Evolutionary conservation across 2,113 vertebrate species (phyloP), one percentile per base, ranked within the genome.

Genomic region (Rhinoderma darwinii): DNA sequence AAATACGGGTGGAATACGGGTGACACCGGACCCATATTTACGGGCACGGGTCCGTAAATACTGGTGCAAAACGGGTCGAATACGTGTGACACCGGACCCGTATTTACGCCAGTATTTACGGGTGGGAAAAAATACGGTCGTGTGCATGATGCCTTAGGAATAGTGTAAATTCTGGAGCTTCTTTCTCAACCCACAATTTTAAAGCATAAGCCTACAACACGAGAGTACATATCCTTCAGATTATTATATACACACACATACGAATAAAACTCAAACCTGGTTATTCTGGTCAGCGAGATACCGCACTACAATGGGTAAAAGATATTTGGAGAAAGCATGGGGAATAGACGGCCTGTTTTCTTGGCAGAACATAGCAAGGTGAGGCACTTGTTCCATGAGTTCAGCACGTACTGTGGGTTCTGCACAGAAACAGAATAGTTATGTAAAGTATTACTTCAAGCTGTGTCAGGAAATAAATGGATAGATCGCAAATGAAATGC

Each of bases 271-370:
- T 72, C 91, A 88, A 88, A 97, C 96, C 95, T 97, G 96, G 88
- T 97, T 97, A 89, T 97, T 97, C 90, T 96, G 95, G 89, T 97
- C 96, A 85, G 96, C 95, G 0, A 97, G 95, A 88, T 97, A 97
- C 77, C 95, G 90, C 84, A 97, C 96, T 90, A 97, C 95, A 74
- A 97, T 96, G 25, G 96, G 96, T 0, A 97, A 89, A n/a, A 97
- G 92, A 90, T 96, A 96, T 89, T 96, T 97, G 88, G 96, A 96
- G 89, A 97, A 97, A 84, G 96, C 96, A 14, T 93, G 95, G 0
- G 96, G 96, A 84, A 97, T 96, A 14, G 96, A 96, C 90, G 96
- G 96, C 84, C 95, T 93, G 89, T 96, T 97, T 91, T 97, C 96
- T 91, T 97, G 96, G 91, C 96, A 97, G 93, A 97, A 97, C 92